phyloP scores from a whole-genome alignment of 1,140 invertebrate species.

The Trichonephila inaurata region DNA sequence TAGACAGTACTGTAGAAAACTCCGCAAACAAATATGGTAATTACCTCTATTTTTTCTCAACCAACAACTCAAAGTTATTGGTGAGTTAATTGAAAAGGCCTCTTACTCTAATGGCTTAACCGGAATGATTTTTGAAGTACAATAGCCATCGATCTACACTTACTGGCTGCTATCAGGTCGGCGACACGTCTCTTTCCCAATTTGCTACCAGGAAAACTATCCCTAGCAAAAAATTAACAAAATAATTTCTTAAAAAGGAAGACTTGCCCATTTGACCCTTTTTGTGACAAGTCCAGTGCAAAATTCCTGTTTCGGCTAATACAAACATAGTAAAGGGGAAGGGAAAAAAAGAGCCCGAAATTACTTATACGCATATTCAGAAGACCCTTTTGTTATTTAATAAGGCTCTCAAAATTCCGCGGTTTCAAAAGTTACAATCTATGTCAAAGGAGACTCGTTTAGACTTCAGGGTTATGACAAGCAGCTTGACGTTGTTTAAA shows the following conservation, averaged over 20 bases:
- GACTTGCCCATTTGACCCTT: slow-evolving; percentile 23
- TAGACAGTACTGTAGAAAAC: not conserved
- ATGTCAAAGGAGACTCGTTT: slow-evolving; percentile 73
- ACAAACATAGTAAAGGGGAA: slow-evolving; percentile 41
- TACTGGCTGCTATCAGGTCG: slow-evolving; percentile 28
- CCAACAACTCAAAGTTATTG: slow-evolving; percentile 33
- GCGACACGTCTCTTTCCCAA: slow-evolving; percentile 45
- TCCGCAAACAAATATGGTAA: slow-evolving; percentile 39
- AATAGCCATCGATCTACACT: slow-evolving; percentile 51
- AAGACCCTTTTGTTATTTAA: slow-evolving; percentile 75
- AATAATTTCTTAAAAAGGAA: not conserved
- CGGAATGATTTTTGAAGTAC: slow-evolving; percentile 33
- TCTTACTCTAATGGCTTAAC: slow-evolving; percentile 50
- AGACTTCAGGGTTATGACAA: slow-evolving; percentile 74
- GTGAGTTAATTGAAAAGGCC: slow-evolving; percentile 54
- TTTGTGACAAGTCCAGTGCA: slow-evolving; percentile 74
- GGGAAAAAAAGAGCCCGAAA: slow-evolving; percentile 28
- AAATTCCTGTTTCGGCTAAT: slow-evolving; percentile 72
- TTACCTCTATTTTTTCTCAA: slow-evolving; percentile 24
- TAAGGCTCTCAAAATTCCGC: slow-evolving; percentile 76
- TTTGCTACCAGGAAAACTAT: slow-evolving; percentile 73
- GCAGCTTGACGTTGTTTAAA: slow-evolving; percentile 70
- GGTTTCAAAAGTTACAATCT: slow-evolving; percentile 76
- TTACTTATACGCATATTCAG: slow-evolving; percentile 71
- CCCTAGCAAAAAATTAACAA: slow-evolving; percentile 70